phyloP scores from a whole-genome alignment of 1,140 invertebrate genomes.

The Thalassaphorura encarpata region DNA sequence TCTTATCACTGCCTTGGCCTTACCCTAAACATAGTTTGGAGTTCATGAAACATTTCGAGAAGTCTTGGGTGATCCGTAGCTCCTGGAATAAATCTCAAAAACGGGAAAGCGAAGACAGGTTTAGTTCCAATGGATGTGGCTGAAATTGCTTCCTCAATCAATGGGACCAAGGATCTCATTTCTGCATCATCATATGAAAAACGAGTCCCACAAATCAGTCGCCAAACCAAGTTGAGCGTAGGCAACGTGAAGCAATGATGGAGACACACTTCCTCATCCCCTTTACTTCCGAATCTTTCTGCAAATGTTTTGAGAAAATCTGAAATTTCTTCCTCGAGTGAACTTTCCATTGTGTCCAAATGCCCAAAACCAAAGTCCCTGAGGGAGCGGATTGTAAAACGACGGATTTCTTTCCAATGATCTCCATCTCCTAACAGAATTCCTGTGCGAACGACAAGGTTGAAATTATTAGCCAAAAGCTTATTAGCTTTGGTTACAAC shows the following conservation, averaged over 20 bases:
- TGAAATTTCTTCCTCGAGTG: constrained; percentile 55
- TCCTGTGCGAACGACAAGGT: constrained; percentile 35
- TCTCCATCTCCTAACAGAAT: constrained; percentile 59
- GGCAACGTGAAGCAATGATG: constrained; percentile 22
- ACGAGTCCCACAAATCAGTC: constrained; percentile 35
- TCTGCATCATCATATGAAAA: constrained; percentile 22
- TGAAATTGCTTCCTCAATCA: background rate
- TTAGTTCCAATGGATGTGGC: background rate
- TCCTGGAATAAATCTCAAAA: background rate
- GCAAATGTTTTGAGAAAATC: constrained; percentile 38
- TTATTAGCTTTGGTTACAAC: background rate
- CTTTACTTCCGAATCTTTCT: background rate
- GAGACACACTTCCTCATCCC: background rate
- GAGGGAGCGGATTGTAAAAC: constrained; percentile 63
- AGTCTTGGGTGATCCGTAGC: background rate
- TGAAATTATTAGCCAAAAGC: background rate
- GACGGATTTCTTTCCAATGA: constrained; percentile 69
- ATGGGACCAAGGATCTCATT: constrained; percentile 1
- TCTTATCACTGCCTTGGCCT: background rate
- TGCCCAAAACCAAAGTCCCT: constrained; percentile 70
- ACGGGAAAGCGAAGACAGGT: constrained; percentile 6
- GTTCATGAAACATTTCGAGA: background rate
- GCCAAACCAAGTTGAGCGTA: constrained; percentile 38
- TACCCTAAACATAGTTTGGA: constrained; percentile 5
- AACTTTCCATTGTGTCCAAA: constrained; percentile 52